These are phyloP conservation scores for Neopelma chrysocephalum DNA, from an alignment of 2,797 vertebrate species.

Conservation along the genomic window DNA sequence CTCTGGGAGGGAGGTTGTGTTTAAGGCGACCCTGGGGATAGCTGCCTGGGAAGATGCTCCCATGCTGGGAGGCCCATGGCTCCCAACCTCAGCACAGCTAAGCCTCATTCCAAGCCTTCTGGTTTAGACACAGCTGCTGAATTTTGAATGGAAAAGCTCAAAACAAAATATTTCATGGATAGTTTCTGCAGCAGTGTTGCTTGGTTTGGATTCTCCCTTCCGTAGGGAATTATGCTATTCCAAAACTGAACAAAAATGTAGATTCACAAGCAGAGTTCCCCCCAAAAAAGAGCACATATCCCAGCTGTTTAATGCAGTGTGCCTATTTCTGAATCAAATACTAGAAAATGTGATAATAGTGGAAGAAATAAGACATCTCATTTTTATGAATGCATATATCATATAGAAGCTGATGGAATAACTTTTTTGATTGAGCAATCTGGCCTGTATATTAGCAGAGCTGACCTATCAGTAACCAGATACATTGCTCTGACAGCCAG, in stretches of 20 bases:
- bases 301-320: background rate
- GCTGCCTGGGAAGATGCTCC: background rate
- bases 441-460: background rate
- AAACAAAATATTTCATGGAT: background rate
- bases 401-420: background rate
- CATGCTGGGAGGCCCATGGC: fast-evolving
- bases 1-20: background rate
- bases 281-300: background rate
- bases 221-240: background rate
- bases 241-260: background rate
- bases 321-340: background rate
- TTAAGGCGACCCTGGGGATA: background rate
- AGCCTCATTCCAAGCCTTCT: background rate
- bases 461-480: background rate
- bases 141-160: background rate
- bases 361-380: background rate
- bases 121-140: background rate
- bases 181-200: background rate
- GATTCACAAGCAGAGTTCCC: background rate
- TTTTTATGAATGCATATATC: background rate
- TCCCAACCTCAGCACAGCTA: background rate
- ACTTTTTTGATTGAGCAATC: background rate
- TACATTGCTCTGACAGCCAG: background rate
- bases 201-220: background rate
- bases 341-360: background rate